phyloP scores from a whole-genome alignment of 2,888 invertebrate species.

The Amphipoea lucens region DNA sequence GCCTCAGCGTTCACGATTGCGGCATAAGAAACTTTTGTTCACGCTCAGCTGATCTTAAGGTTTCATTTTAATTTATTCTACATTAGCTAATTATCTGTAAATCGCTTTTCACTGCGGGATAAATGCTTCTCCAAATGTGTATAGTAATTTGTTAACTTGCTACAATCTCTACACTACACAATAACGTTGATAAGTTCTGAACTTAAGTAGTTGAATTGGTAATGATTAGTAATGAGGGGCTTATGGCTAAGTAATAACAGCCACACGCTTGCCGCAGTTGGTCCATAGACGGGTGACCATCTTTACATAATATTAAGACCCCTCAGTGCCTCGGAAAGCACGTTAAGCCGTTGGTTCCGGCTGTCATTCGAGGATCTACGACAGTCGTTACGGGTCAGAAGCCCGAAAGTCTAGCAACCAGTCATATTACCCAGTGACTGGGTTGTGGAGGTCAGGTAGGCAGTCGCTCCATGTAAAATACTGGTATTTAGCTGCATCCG shows the following conservation, averaged over 20 bases:
- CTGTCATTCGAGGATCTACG: neutral
- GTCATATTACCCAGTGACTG: no score
- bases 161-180: neutral
- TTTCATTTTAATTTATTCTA: neutral
- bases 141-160: neutral
- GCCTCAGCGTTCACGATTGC: neutral
- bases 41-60: neutral
- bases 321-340: neutral
- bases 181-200: neutral
- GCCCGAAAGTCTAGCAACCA: no score
- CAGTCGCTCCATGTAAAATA: no score
- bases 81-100: neutral
- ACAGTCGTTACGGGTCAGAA: neutral
- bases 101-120: neutral
- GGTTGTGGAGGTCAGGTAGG: no score
- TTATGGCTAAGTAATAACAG: no score
- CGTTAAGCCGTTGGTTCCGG: neutral
- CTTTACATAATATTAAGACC: no score
- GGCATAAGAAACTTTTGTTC: neutral
- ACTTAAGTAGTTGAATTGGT: neutral
- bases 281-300: no score
- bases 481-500: neutral
- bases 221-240: neutral
- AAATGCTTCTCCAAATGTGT: neutral
- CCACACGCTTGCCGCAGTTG: no score